A percentile compares a stretch with the other conserved stretches of the same genome.
Conservation (phyloP, 2,113 vertebrate genomes). For the Oncorhynchus gorbuscha region DNA sequence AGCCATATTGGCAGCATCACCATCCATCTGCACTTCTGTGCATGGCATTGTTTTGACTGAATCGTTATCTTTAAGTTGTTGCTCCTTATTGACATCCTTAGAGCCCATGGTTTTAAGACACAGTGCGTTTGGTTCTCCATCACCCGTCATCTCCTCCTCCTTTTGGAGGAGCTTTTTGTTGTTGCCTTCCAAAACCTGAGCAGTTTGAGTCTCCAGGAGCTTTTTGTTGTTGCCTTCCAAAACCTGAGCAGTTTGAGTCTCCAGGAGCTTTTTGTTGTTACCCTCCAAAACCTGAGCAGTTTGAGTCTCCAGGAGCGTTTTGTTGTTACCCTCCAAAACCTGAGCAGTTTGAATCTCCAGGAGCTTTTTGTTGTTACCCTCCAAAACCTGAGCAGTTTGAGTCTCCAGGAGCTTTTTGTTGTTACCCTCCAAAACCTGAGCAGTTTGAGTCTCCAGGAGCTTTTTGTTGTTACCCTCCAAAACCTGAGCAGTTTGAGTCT, state of each 20-base stretch:
- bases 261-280: not conserved
- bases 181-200: not conserved
- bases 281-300: not conserved
- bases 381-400: not conserved
- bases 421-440: not conserved
- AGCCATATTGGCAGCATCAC: slow-evolving; percentile 14
- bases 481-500: not conserved
- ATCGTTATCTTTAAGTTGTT: slow-evolving; percentile 9
- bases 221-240: not conserved
- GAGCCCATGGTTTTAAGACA: too few relatives aligned
- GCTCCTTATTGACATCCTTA: not conserved
- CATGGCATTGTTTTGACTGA: not conserved
- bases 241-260: not conserved
- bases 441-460: not conserved
- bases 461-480: not conserved
- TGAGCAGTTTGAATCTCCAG: not conserved
- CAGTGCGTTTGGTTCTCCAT: not conserved
- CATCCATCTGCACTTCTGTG: not conserved
- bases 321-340: not conserved
- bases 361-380: not conserved
- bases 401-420: not conserved
- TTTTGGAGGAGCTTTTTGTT: not conserved
- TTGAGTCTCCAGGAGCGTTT: too few relatives aligned
- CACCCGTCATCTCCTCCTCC: not conserved
- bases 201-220: not conserved